Evolutionary conservation across 2,797 vertebrate species (phyloP).

Genomic region (Hoplostethus atlanticus): DNA sequence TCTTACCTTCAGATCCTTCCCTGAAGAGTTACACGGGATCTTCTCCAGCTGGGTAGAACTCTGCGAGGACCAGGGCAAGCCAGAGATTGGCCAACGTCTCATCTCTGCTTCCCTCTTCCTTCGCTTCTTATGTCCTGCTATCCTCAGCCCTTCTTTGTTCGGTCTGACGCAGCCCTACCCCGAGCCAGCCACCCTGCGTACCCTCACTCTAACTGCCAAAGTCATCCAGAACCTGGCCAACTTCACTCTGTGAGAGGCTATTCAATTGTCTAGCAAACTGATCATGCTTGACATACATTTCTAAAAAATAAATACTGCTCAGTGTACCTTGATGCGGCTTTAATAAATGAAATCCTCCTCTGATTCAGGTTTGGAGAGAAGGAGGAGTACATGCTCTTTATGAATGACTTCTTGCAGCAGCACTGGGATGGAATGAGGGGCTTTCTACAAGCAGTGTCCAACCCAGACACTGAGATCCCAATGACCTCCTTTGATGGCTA

Average conservation of each 20-base stretch:
- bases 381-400: constrained; percentile 97
- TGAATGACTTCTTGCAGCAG: constrained; percentile 93
- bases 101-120: constrained; percentile 96
- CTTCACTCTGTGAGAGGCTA: constrained; percentile 87
- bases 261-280: neutral
- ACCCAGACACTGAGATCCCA: constrained; percentile 79
- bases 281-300: neutral
- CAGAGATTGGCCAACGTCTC: constrained; percentile 89
- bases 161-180: constrained; percentile 92
- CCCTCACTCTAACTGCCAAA: constrained; percentile 94
- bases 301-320: neutral
- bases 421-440: constrained; percentile 89
- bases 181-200: constrained; percentile 86
- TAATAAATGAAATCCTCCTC: neutral
- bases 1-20: constrained; percentile 86
- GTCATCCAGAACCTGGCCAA: constrained; percentile 98
- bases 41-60: constrained; percentile 91
- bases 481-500: constrained; percentile 90
- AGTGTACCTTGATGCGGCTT: neutral
- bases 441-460: constrained; percentile 89
- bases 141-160: constrained; percentile 96
- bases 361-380: constrained; percentile 93
- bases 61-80: constrained; percentile 84
- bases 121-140: constrained; percentile 93
- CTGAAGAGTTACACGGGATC: constrained; percentile 90